Evolutionary conservation across 2,113 vertebrate genomes (phyloP), one percentile per base, ranked within the genome.

Genomic region (Nestor notabilis): DNA sequence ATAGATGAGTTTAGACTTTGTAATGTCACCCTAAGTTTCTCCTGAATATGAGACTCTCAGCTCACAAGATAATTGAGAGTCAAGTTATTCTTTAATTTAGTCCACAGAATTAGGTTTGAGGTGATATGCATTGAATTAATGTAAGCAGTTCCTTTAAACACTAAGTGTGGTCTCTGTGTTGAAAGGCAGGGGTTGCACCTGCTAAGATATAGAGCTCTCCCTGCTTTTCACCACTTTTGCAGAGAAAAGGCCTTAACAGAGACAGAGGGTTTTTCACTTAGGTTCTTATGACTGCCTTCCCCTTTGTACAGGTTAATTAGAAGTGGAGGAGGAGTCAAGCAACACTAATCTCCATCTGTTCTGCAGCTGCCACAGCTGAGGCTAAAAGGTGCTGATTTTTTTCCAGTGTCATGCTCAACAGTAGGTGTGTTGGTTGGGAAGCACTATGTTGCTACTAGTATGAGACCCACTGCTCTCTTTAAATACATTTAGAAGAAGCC

Each of bases 141-240:
- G 29, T 68, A 60, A 80, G 63, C 35, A 75, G 16, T 35, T 87
- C 66, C 60, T 97, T 96, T 76, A 90, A 93, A 81, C 49, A 68
- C 41, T 5, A 95, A 85, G 83, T 92, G 91, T 21, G 87, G 93
- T 88, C 92, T 95, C 5, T 33, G 89, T 74, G 94, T 77, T 90
- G 95, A 97, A 97, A 98, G 28, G 31, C 64, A 76, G 52, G 84
- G 85, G 49, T 70, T 63, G 39, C 80, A 85, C 66, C 35, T 70
- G 35, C 58, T 88, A 78, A 69, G 76, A 94, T n/a, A 90, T 17
- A 75, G 63, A 88, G 44, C 6, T 61, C 31, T 75, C n/a, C 17
- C 27, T 69, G 23, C 53, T 89, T 97, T 91, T 80, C 46, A 65
- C 52, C 86, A 69, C 81, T 88, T 63, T 41, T 24, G 13, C 6